A percentile compares a stretch with the other conserved stretches of the same genome.
These are phyloP conservation scores for Melanostoma scalare DNA, from an alignment of 2,888 invertebrate species.

Conservation along the genomic window DNA sequence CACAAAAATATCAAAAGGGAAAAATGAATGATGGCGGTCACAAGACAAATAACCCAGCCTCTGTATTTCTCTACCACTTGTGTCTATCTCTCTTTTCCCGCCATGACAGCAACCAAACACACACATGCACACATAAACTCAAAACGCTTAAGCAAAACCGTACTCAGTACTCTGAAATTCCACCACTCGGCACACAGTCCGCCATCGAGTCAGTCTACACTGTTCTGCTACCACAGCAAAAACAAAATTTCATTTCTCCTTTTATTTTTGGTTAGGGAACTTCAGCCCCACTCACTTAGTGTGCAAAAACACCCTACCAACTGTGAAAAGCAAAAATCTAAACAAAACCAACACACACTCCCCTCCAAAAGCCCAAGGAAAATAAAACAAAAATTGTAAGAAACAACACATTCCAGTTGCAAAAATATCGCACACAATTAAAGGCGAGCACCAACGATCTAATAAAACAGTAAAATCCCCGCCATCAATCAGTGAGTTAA, in stretches of 20 bases:
- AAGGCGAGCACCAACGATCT: conserved; percentile 71
- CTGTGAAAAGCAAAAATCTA: conserved; percentile 46
- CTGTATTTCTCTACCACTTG: conserved; percentile 74
- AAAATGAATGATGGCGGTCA: conserved; percentile 81
- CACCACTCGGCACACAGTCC: conserved; percentile 46
- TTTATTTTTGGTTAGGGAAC: conserved; percentile 26
- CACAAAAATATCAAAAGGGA: conserved; percentile 63
- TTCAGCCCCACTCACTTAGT: conserved; percentile 8
- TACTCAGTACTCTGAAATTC: conserved; percentile 36
- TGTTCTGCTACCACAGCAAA: conserved; percentile 11
- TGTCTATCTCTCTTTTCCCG: conserved; percentile 60
- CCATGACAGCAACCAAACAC: conserved; percentile 24
- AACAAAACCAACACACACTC: conserved; percentile 51
- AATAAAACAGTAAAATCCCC: conserved; percentile 73
- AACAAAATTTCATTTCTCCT: conserved; percentile 55
- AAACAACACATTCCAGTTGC: conserved; percentile 49
- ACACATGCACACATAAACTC: background rate
- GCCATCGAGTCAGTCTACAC: conserved; percentile 16
- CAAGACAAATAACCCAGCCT: conserved; percentile 82
- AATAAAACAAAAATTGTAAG: conserved; percentile 24
- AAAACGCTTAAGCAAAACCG: conserved; percentile 1
- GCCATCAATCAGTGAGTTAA: conserved; percentile 74
- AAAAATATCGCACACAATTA: conserved; percentile 72
- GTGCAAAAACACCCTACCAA: conserved; percentile 8
- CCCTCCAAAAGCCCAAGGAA: conserved; percentile 41